phyloP scores from a whole-genome alignment of 64 coral and sea anemone species.

The Stichodactyla mertensii region DNA sequence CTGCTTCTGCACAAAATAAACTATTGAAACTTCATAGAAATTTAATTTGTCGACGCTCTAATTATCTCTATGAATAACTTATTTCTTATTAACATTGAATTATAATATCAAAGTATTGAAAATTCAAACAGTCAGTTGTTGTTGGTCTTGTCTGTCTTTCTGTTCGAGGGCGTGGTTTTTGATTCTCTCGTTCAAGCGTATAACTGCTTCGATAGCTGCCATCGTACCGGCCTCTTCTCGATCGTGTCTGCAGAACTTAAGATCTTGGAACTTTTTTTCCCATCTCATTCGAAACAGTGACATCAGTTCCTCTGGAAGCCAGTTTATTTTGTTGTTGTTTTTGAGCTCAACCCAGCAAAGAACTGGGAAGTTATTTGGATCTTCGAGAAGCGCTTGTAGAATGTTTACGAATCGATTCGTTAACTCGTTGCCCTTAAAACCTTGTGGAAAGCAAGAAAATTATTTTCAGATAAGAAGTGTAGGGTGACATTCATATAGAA shows the following conservation, averaged over 20 bases:
- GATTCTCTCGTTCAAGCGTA: neutral
- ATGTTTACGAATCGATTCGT: neutral
- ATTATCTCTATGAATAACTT: too few relatives aligned
- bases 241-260: neutral
- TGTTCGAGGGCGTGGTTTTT: neutral
- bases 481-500: neutral
- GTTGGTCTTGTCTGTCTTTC: neutral
- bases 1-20: too few relatives aligned
- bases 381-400: constrained; percentile 16
- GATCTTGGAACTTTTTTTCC: neutral
- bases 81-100: too few relatives aligned
- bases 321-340: constrained; percentile 45
- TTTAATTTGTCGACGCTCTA: too few relatives aligned
- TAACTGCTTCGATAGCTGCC: neutral
- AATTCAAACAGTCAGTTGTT: neutral
- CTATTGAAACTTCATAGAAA: too few relatives aligned
- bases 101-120: neutral
- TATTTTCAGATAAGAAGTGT: neutral
- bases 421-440: constrained; percentile 34
- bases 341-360: constrained; percentile 44
- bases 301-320: constrained; percentile 37
- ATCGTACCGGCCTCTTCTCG: neutral
- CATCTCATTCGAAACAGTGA: constrained; percentile 4
- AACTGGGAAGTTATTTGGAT: constrained; percentile 11
- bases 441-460: neutral